Evolutionary conservation across 1,140 invertebrate genomes (phyloP), one percentile per base, ranked within the genome.

Genomic region (Drosophila kikkawai): DNA sequence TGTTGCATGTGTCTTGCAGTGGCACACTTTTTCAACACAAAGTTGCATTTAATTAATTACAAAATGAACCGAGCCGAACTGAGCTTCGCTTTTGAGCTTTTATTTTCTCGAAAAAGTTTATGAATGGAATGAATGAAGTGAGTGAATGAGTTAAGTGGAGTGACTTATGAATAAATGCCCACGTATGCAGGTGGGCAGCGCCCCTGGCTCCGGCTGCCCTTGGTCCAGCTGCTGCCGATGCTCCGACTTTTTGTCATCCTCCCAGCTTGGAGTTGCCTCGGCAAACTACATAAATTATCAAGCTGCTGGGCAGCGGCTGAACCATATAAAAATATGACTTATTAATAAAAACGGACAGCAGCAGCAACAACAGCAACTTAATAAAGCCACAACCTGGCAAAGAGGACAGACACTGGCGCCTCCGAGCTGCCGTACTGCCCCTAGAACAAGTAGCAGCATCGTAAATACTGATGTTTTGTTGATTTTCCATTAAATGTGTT

Each of bases 401-500:
- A 68, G 51, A 56, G 80, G 83, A 79, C 86, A 75, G 71, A 56
- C 48, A 56, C 71, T 75, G 85, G 71, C 48, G 67, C 60, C 53
- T 69, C 50, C 45, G 19, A 58, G 65, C 39, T 15, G 15, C 17
- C 17, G 34, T 47, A 50, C 44, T 44, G 77, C 39, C 53, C 60
- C 77, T 61, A 66, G 37, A 63, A 53, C 60, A 34, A 69, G 60
- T 73, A 56, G 58, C 75, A 39, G 42, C 74, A 67, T 88, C 86
- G 78, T 88, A 88, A 88, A 88, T 90, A 77, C 68, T 90, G 85
- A 81, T 88, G 85, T 81, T 76, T 85, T 90, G 85, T 90, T 90
- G 86, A 85, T 80, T 91, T 90, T 90, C 79, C 86, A 91, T 90
- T 82, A 90, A 90, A 86, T 90, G 85, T 90, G 85, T 82, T 90